Evolutionary conservation across 2,113 vertebrate genomes (phyloP).

Genomic region (Microcebus murinus): DNA sequence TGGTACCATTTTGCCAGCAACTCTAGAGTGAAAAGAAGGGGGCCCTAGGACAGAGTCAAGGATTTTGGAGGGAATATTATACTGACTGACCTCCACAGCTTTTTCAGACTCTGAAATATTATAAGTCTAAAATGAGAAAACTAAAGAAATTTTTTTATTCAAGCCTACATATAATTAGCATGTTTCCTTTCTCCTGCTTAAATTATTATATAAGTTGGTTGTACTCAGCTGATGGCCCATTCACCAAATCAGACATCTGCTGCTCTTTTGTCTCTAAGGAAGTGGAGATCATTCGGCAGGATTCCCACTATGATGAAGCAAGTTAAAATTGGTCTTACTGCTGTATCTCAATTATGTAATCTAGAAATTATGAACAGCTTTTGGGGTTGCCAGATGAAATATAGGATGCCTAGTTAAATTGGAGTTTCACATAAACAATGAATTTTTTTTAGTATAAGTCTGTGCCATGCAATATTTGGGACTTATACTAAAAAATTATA

Average conservation of each 20-base stretch:
- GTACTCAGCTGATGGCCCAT: slow-evolving; percentile 12
- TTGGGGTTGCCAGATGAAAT: not conserved
- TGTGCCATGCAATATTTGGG: not conserved
- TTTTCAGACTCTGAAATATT: not conserved
- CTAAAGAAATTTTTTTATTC: not conserved
- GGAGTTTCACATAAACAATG: slow-evolving; percentile 13
- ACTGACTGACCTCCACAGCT: not conserved
- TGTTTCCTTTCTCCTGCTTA: slow-evolving; percentile 16
- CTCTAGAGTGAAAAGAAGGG: not conserved
- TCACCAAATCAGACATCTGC: slow-evolving; percentile 51
- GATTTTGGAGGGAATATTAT: not conserved
- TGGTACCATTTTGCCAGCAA: not conserved
- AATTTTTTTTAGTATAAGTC: not conserved
- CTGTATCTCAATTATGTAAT: slow-evolving; percentile 2
- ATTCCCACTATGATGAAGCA: slow-evolving; percentile 13
- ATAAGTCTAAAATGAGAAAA: slow-evolving; percentile 32
- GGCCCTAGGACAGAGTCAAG: not conserved
- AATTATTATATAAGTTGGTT: slow-evolving; percentile 19
- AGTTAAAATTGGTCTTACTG: slow-evolving; percentile 44
- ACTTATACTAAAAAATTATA: not conserved
- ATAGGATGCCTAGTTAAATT: not conserved
- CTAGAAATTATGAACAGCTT: slow-evolving; percentile 44
- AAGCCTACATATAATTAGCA: not conserved
- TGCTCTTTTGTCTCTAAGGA: slow-evolving; percentile 34
- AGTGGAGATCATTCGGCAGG: not conserved